phyloP scores from a whole-genome alignment of 2,113 vertebrate genomes.

The Willisornis vidua region DNA sequence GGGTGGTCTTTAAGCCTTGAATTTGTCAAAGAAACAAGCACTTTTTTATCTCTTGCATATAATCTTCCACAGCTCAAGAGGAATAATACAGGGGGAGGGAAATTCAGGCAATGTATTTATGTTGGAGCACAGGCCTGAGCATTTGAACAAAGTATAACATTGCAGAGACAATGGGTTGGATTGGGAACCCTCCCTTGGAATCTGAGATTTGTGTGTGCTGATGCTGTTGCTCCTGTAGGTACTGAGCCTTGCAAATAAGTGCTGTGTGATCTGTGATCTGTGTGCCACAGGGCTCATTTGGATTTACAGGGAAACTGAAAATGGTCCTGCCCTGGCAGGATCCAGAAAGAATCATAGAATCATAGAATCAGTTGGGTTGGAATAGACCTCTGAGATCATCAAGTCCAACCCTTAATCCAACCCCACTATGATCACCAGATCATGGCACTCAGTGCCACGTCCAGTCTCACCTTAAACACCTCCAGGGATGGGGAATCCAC shows the following conservation, averaged over 20 bases:
- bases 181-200: background rate
- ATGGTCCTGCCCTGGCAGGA: background rate
- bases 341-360: background rate
- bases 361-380: too few species aligned
- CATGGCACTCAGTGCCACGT: too few species aligned
- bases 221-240: background rate
- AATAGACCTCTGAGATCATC: too few species aligned
- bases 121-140: conserved; percentile 31
- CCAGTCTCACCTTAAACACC: too few species aligned
- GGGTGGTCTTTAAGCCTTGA: conserved; percentile 70
- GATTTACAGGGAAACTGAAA: background rate
- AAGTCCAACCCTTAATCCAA: too few species aligned
- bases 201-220: background rate
- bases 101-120: conserved; percentile 44
- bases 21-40: conserved; percentile 75
- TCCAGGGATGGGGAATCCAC: too few species aligned
- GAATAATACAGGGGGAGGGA: conserved; percentile 6
- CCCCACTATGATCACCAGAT: too few species aligned
- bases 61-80: conserved; percentile 68
- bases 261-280: background rate
- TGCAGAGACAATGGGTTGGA: background rate
- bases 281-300: background rate
- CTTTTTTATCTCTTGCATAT: conserved; percentile 67
- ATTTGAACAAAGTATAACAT: conserved; percentile 4
- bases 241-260: background rate